A percentile compares a stretch with the other conserved stretches of the same genome.
These are phyloP conservation scores for Hylaeus volcanicus DNA, from an alignment of 1,140 invertebrate genomes.

Conservation along the genomic window DNA sequence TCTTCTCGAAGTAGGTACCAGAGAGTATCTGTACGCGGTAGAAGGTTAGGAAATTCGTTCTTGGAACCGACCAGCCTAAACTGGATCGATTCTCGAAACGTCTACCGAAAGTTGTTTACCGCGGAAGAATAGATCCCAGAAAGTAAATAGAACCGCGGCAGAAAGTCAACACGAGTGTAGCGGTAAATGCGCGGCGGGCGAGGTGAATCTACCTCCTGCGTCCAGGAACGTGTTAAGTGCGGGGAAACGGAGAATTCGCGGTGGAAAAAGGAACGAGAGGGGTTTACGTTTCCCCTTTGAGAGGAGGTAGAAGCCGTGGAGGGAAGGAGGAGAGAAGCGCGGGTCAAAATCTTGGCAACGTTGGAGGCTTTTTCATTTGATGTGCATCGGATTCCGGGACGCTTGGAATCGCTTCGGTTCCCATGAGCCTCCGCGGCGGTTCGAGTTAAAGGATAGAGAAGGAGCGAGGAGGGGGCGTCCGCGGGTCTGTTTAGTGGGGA, in stretches of 20 bases:
- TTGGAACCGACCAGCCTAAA: no score
- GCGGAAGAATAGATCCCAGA: no score
- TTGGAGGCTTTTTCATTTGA: constrained; percentile 57
- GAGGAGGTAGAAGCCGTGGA: background rate
- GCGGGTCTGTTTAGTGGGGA: constrained; percentile 60
- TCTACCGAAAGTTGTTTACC: no score
- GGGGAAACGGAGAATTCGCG: background rate
- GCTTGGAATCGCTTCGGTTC: constrained; percentile 67
- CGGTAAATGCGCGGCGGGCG: no score
- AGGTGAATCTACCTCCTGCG: no score
- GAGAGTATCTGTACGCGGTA: no score
- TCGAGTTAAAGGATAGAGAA: constrained; percentile 45
- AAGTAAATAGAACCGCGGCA: no score
- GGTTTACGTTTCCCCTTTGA: background rate
- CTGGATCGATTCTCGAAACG: no score
- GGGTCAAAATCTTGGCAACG: constrained; percentile 42
- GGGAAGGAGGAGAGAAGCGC: background rate
- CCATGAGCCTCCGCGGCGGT: constrained; percentile 63
- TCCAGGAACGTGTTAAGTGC: no score
- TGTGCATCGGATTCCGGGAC: constrained; percentile 68
- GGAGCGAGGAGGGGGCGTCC: constrained; percentile 29
- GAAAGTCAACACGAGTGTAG: no score
- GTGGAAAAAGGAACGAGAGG: constrained; percentile 20
- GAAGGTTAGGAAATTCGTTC: no score
- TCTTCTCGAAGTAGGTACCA: no score